phyloP scores from a whole-genome alignment of 2,888 invertebrate species.

The Cotesia congregata region DNA sequence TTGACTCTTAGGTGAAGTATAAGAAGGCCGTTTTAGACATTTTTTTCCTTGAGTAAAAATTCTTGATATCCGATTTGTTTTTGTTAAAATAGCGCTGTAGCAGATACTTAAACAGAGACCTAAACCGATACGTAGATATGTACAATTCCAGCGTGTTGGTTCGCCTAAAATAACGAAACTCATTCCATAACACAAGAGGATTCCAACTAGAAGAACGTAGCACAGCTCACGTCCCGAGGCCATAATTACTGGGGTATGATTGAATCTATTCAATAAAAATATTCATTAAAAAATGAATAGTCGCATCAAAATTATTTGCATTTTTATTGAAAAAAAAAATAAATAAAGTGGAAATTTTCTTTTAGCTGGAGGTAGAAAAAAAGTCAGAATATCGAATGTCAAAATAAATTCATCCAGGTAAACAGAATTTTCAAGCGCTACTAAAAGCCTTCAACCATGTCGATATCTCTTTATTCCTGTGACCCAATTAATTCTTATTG shows the following conservation, averaged over 20 bases:
- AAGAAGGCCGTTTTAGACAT: conserved; percentile 79
- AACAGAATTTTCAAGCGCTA: neutral
- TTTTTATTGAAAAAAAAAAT: neutral
- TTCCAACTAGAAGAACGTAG: conserved; percentile 81
- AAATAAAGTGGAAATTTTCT: neutral
- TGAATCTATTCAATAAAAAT: conserved; percentile 60
- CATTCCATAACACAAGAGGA: conserved; percentile 79
- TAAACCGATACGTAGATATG: conserved; percentile 77
- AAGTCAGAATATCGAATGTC: neutral
- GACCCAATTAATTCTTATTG: neutral
- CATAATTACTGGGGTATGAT: conserved; percentile 81
- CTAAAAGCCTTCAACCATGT: neutral
- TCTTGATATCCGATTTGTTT: conserved; percentile 81
- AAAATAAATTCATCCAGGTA: neutral
- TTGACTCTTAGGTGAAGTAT: conserved; percentile 83
- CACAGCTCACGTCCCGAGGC: conserved; percentile 85
- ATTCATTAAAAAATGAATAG: conserved; percentile 1
- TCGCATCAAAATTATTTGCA: neutral
- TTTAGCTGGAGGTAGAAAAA: neutral
- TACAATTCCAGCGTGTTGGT: conserved; percentile 78
- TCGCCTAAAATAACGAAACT: conserved; percentile 80
- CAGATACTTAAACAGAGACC: conserved; percentile 82
- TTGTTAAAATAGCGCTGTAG: conserved; percentile 82
- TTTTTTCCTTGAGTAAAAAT: conserved; percentile 78
- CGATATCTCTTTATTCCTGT: neutral